A percentile compares a stretch with the other conserved stretches of the same genome.
Conservation (phyloP, 1,140 invertebrate species). For the Schlechtendalia chinensis region DNA sequence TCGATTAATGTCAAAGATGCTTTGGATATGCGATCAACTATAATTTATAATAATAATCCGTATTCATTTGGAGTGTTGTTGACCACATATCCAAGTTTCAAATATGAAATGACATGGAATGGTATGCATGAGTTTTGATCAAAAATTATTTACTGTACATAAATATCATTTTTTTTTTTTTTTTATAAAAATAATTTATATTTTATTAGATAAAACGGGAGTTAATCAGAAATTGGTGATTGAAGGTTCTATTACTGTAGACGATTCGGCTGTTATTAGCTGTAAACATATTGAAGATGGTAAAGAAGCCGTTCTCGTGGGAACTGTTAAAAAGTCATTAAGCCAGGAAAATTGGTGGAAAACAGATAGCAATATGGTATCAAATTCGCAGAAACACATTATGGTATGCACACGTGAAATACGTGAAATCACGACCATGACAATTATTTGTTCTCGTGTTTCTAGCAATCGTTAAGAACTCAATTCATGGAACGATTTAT, state of each 20-base stretch:
- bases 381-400: background rate
- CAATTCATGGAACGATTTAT: conserved; percentile 13
- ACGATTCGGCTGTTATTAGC: conserved; percentile 10
- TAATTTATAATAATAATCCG: conserved; percentile 11
- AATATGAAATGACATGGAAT: background rate
- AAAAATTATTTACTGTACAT: background rate
- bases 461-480: conserved; percentile 16
- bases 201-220: conserved; percentile 16
- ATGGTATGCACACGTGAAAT: background rate
- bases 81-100: background rate
- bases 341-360: conserved; percentile 53
- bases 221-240: background rate
- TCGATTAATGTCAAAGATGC: background rate
- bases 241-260: background rate
- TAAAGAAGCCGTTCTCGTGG: background rate
- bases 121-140: background rate
- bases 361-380: conserved; percentile 57
- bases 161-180: background rate
- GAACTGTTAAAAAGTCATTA: background rate
- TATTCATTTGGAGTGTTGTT: background rate
- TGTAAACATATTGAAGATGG: background rate
- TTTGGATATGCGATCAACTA: background rate
- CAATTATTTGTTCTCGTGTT: background rate
- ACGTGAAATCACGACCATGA: too few species aligned
- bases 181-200: background rate